Base-by-base conservation (phyloP, 2,888 invertebrate species). In the Phengaris alcon region DNA sequence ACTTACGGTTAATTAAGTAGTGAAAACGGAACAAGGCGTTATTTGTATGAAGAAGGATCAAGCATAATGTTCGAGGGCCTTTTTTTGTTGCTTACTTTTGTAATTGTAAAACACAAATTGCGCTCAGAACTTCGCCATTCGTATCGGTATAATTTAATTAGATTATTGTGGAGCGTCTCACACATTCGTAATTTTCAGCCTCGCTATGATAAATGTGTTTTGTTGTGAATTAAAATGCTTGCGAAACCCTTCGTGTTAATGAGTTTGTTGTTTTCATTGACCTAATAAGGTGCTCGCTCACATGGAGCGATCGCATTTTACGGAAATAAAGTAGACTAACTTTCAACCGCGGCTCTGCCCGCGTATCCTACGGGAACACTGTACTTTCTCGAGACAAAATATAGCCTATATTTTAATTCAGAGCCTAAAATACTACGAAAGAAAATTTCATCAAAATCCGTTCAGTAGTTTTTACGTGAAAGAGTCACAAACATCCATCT, bases 81-180 rank as follows among this genome's bases (percentile, higher is more conserved):
- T 4, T 35, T 1, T 4, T 4, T 52, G 2, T 6, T 35, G 35
- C 5, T 64, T 35, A 5, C 64, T 64, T 64, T 64, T 35, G 52
- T 3, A 52, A 52, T 12, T 35, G 35, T 35, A 64, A 64, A 22
- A 64, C 59, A 64, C 15, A 22, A 64, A 22, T 10, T 64, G 6
- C 35, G 22, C 10, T 13, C 64, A 64, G 5, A 64, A 64, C 35
- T 64, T 64, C 59, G 59, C 35, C 52, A 52, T 44, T 44, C 35
- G 64, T 64, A 64, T 64, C 35, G 64, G 12, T 12, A 44, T 64
- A 64, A 64, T 44, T 64, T 35, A 64, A 64, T 64, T 64, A 64
- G 35, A 64, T 44, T 35, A 44, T 44, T 64, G 64, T 64, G 22
- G 22, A 22, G 59, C 57, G 35, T 35, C 35, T 35, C 35, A 59